Percentiles rank a stretch among this genome's conserved stretches.
Conservation (phyloP, 2,113 vertebrate species). For the Chlamydotis undulata region DNA sequence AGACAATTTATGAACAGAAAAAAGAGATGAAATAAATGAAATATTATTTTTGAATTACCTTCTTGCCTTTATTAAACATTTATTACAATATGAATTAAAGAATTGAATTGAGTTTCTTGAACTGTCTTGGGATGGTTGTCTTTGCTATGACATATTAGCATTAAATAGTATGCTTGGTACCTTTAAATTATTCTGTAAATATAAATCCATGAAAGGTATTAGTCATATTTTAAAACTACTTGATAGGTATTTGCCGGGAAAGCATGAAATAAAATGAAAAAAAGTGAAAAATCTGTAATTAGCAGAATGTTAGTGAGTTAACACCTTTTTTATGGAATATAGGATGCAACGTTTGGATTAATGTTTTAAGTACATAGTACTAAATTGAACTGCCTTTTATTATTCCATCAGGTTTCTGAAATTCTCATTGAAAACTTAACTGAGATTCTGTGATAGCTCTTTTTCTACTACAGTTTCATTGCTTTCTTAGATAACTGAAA, state of each 20-base stretch:
- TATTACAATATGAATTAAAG: slow-evolving; percentile 23
- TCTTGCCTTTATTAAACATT: neutral
- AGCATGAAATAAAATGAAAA: neutral
- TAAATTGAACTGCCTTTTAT: neutral
- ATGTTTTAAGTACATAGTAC: neutral
- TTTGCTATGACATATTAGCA: neutral
- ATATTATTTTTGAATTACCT: neutral
- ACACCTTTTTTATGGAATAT: neutral
- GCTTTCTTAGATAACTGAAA: neutral
- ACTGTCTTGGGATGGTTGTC: neutral
- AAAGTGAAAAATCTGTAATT: neutral
- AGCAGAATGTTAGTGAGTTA: neutral
- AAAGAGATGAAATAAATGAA: slow-evolving; percentile 4
- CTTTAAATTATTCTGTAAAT: neutral
- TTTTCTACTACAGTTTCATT: neutral
- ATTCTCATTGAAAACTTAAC: neutral
- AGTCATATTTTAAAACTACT: neutral
- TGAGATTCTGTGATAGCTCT: neutral
- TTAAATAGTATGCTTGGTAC: neutral
- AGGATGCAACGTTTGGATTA: neutral
- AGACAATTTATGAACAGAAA: slow-evolving; percentile 32
- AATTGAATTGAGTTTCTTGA: neutral
- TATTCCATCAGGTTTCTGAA: neutral
- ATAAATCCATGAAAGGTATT: neutral
- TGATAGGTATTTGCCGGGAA: neutral